Evolutionary conservation across 1,140 invertebrate species (phyloP), one percentile per base, ranked within the genome.

Genomic region (Tribolium castaneum): DNA sequence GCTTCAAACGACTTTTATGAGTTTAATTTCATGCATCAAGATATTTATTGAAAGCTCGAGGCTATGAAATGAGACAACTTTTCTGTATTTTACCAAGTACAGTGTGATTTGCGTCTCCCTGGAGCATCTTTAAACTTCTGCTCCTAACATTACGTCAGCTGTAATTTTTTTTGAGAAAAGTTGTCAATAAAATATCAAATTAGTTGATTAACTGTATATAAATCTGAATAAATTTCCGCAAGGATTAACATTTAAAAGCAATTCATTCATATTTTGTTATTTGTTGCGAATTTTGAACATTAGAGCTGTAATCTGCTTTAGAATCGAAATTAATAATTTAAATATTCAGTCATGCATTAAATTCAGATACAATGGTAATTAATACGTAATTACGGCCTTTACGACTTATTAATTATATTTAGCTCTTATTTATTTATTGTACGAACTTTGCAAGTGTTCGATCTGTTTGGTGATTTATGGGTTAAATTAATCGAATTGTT

Each of bases 401-500:
- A 59, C 54, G 19, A 59, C 14, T 59, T n/a, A 59, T 25, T 59
- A 10, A 25, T 25, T 59, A 25, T 30, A 59, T 59, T 19, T 19
- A 19, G 16, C 16, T 19, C 16, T 19, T 19, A 19, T 19, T 19
- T 19, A 19, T 19, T 19, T 34, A 34, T 35, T 62, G 22, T 30
- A 10, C 6, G 10, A 62, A 34, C 34, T 25, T 34, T 62, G n/a
- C 10, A 62, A 62, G 22, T 30, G 22, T 25, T 62, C 22, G 25
- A 30, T 25, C 22, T 62, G 52, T 30, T 35, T 73, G 70, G 45
- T 73, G 70, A 73, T 73, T 73, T 73, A 73, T 73, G 51, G 12
- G 45, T 51, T 73, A 73, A 73, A 73, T 73, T 73, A 73, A 73
- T 73, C 71, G 71, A 73, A 73, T 35, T 50, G 70, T 72, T 72